Evolutionary conservation across 1,140 invertebrate species (phyloP).

Genomic region (Lepidurus arcticus): DNA sequence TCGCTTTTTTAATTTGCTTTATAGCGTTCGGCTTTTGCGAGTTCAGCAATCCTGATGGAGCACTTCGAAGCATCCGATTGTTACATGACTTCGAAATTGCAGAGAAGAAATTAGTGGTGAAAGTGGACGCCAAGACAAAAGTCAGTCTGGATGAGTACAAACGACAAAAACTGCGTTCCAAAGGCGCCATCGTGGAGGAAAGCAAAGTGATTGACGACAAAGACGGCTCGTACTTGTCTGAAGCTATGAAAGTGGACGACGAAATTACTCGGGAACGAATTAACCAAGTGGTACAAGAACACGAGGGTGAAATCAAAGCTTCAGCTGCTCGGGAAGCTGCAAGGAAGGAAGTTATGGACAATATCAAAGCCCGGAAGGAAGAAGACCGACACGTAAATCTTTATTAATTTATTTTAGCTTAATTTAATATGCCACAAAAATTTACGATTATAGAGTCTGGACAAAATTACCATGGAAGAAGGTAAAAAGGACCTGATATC

Average conservation of each 20-base stretch:
- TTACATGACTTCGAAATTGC: constrained; percentile 90
- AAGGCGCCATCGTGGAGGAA: background rate
- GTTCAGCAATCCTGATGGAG: constrained; percentile 88
- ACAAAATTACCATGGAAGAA: constrained; percentile 70
- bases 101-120: constrained; percentile 88
- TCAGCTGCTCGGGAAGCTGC: background rate
- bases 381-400: background rate
- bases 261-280: background rate
- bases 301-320: constrained; percentile 35
- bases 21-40: constrained; percentile 97
- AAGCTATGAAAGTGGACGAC: constrained; percentile 21
- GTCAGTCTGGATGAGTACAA: constrained; percentile 88
- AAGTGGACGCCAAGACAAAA: constrained; percentile 97
- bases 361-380: constrained; percentile 9
- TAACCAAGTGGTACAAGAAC: constrained; percentile 34
- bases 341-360: background rate
- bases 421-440: background rate
- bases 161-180: constrained; percentile 44
- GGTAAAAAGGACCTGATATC: constrained; percentile 89
- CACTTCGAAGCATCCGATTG: constrained; percentile 84
- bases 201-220: constrained; percentile 19
- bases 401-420: background rate
- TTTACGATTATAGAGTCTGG: constrained; percentile 39
- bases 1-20: constrained; percentile 30
- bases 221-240: background rate